Percentiles rank a stretch among this genome's conserved stretches.
phyloP scores from a whole-genome alignment of 2,113 vertebrate species.

The Larimichthys polyactis region DNA sequence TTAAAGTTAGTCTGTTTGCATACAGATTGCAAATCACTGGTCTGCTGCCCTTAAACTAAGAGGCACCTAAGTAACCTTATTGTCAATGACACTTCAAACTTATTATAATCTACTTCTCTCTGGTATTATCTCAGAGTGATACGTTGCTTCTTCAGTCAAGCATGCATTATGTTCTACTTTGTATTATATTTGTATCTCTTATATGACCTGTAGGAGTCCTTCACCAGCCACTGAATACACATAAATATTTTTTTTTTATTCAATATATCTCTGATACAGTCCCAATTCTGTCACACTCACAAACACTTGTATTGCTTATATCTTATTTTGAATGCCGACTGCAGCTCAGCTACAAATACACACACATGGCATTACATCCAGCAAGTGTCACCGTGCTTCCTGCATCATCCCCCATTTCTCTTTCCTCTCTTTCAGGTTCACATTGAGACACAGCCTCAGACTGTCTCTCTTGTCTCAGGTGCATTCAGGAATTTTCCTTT shows the following conservation, averaged over 20 bases:
- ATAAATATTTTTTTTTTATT: not conserved
- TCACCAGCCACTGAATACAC: not conserved
- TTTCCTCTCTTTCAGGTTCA: conserved; percentile 22
- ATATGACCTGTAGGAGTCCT: not conserved
- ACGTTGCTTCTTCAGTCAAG: conserved; percentile 16
- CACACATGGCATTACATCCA: conserved; percentile 12
- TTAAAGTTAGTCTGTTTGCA: not conserved
- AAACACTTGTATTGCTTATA: conserved; percentile 2
- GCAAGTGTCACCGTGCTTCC: conserved; percentile 10
- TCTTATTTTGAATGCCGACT: conserved; percentile 10
- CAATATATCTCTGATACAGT: not conserved
- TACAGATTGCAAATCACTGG: not conserved
- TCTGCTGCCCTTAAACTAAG: not conserved
- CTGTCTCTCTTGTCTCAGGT: conserved; percentile 20
- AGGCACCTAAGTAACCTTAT: not conserved
- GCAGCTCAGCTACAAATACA: conserved; percentile 1
- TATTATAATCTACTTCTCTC: conserved; percentile 10
- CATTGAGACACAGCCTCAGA: conserved; percentile 18
- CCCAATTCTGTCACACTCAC: not conserved
- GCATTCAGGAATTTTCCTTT: conserved; percentile 8
- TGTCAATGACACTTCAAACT: not conserved
- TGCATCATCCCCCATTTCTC: conserved; percentile 22
- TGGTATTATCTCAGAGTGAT: conserved; percentile 3
- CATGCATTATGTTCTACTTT: conserved; percentile 12
- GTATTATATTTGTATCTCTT: not conserved